Evolutionary conservation across 2,797 vertebrate species (phyloP).

Genomic region (Phylloscopus collybita): DNA sequence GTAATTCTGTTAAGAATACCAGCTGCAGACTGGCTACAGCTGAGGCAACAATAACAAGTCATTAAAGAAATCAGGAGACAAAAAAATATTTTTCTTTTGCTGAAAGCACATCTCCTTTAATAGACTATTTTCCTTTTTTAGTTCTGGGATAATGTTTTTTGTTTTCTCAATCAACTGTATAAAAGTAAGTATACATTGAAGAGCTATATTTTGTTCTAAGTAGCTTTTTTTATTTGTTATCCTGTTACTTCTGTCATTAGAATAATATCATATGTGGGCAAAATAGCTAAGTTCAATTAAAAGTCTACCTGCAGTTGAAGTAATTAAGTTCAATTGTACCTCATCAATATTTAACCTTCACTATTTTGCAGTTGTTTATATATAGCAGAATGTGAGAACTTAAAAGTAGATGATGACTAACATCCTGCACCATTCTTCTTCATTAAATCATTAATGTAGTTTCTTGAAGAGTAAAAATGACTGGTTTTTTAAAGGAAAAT

Average conservation of each 20-base stretch:
- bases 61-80: conserved; percentile 53
- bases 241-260: conserved; percentile 39
- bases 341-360: conserved; percentile 27
- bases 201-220: not conserved
- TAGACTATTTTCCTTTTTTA: conserved; percentile 1
- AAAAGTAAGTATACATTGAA: not conserved
- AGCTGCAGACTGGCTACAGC: conserved; percentile 68
- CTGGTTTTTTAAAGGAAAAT: not conserved
- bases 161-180: not conserved
- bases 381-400: not conserved
- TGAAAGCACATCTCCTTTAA: conserved; percentile 27
- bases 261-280: conserved; percentile 58
- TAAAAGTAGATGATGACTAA: conserved; percentile 22
- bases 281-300: conserved; percentile 75
- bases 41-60: conserved; percentile 74
- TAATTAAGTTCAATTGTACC: conserved; percentile 65
- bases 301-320: conserved; percentile 76
- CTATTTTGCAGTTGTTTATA: conserved; percentile 16
- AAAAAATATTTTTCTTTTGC: conserved; percentile 10
- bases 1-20: conserved; percentile 73
- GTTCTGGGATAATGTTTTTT: not conserved
- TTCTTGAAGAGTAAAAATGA: not conserved
- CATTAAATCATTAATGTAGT: not conserved
- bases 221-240: conserved; percentile 66
- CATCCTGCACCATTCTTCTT: not conserved